Percentiles rank a stretch among this genome's conserved stretches.
These are phyloP conservation scores for Amblyjoppa proteus DNA, from an alignment of 2,888 invertebrate species.

Conservation along the genomic window DNA sequence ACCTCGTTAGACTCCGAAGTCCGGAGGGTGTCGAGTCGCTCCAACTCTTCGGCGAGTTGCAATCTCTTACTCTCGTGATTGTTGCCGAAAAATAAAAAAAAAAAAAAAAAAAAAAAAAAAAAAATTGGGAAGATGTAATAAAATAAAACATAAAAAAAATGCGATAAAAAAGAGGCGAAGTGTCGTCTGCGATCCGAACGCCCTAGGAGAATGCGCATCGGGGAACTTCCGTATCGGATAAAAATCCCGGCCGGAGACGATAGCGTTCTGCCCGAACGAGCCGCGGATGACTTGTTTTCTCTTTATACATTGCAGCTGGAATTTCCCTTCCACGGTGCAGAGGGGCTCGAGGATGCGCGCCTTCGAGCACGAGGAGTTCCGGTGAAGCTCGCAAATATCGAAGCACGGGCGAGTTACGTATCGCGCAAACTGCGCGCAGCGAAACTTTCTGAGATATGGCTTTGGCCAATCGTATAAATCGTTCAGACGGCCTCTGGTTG, in stretches of 20 bases:
- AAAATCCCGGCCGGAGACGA: slow-evolving; percentile 19
- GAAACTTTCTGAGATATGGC: slow-evolving; percentile 70
- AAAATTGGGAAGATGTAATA: neutral
- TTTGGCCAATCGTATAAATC: slow-evolving; percentile 70
- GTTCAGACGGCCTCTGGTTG: slow-evolving; percentile 65
- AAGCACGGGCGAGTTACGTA: slow-evolving; percentile 35
- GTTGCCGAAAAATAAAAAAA: neutral
- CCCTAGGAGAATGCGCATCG: slow-evolving; percentile 12
- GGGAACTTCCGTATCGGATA: neutral
- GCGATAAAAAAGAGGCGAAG: neutral
- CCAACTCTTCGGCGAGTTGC: slow-evolving; percentile 2
- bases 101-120: slow-evolving; percentile 27
- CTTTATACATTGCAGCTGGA: neutral
- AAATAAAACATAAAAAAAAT: neutral
- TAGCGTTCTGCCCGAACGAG: slow-evolving; percentile 7
- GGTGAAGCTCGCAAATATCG: slow-evolving; percentile 41
- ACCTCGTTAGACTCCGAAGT: slow-evolving; percentile 65
- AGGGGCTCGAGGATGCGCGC: slow-evolving; percentile 5
- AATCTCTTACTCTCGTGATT: slow-evolving; percentile 41
- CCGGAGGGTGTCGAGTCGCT: slow-evolving; percentile 58
- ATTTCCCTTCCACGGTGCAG: neutral
- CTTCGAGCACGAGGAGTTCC: slow-evolving; percentile 29
- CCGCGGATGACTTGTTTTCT: slow-evolving; percentile 35
- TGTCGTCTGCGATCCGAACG: slow-evolving; percentile 12
- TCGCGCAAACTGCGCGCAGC: slow-evolving; percentile 46